Base-by-base conservation (phyloP, 64 coral and sea anemone species). In the Stylophora pistillata region DNA sequence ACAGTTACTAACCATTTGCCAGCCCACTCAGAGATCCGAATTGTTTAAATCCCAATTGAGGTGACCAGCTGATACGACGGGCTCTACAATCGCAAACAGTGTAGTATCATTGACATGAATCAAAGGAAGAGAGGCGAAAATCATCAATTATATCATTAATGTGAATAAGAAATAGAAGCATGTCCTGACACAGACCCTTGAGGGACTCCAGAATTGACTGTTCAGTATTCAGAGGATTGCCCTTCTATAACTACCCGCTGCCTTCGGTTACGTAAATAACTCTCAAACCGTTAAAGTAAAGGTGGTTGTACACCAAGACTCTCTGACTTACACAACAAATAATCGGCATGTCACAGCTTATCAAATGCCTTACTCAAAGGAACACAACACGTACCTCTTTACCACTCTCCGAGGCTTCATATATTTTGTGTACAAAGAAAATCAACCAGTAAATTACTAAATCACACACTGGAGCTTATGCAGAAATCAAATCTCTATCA, bases 61-160 rank as follows among this genome's bases (percentile, higher is more conserved):
- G 1, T 18, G 68, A n/a, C n/a, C 64, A 86, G 68, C 62, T 21
- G 84, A 71, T 21, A 41, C 33, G 52, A 21, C 30, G 12, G 59
- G 84, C 31, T 72, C 15, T 3, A 72, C 84, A 72, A 86, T 55
- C 37, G 37, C 21, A 16, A 86, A 34, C 18, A 86, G 1, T 18
- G 69, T 71, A 53, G 84, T 86, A 53, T 86, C 84, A 53, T 86
- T 65, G 20, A 65, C 84, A 73, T 41, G 52, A n/a, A 86, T 70
- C 13, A 86, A 86, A 14, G 65, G 62, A 72, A n/a, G 17, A 30
- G 63, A 86, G 15, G 30, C 28, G 23, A 86, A n/a, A 66, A 53
- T 70, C 10, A 70, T 86, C 63, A 71, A 33, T 72, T 4, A 70
- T 72, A 72, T 86, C 84, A 72, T 72, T 86, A 14, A 73, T 86